These are phyloP conservation scores for Danaus plexippus DNA, from an alignment of 1,140 invertebrate genomes.

Conservation along the genomic window DNA sequence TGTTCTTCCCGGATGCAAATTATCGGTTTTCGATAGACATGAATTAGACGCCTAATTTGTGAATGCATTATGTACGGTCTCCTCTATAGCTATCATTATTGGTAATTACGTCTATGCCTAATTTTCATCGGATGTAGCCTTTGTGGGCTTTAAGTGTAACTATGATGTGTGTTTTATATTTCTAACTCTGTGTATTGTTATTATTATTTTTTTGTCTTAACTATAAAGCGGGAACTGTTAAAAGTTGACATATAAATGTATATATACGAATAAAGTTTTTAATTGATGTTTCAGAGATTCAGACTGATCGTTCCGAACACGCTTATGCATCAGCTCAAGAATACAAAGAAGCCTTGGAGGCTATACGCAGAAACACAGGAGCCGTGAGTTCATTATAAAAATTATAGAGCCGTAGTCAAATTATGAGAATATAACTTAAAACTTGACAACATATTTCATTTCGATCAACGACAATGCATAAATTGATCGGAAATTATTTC, in stretches of 20 bases:
- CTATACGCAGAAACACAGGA: conserved; percentile 51
- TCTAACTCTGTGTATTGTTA: not conserved
- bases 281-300: conserved; percentile 41
- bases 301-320: conserved; percentile 50
- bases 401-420: no score
- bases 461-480: no score
- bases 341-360: conserved; percentile 59
- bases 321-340: conserved; percentile 53
- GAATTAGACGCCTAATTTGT: conserved; percentile 34
- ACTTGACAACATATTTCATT: no score
- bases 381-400: conserved; percentile 36
- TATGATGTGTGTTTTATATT: conserved; percentile 8
- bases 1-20: conserved; percentile 28
- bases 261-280: not conserved
- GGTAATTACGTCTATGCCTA: conserved; percentile 9
- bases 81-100: conserved; percentile 15
- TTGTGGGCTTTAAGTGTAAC: not conserved
- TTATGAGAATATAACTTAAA: no score
- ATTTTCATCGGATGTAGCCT: conserved; percentile 5
- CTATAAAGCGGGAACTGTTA: not conserved
- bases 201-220: not conserved
- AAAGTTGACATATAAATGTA: not conserved
- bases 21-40: conserved; percentile 31
- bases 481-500: no score
- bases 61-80: conserved; percentile 21